Evolutionary conservation across 2,113 vertebrate genomes (phyloP), one percentile per base, ranked within the genome.

Genomic region (Alexandromys fortis): DNA sequence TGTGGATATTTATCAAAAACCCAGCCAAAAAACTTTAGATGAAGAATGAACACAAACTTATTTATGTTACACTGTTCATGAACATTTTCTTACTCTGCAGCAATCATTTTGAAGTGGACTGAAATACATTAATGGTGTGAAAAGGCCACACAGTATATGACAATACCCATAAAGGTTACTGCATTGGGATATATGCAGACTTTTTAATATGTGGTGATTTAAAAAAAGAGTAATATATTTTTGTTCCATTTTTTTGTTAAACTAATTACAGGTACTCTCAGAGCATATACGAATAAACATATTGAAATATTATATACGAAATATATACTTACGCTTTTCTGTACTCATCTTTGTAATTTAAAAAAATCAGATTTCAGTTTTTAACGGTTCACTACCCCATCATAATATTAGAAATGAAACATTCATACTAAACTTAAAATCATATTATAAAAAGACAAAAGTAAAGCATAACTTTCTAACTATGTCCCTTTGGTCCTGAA

Each of bases 401-500:
- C 19, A 73, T 49, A 86, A 87, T 38, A 35, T 79, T 55, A 78
- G 38, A 68, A 83, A 88, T 30, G 55, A 94, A 75, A 61, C 0
- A 89, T 52, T 61, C 61, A 86, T 33, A 67, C 49, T 92, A 63
- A 38, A 87, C 38, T 76, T 93, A 58, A 88, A 87, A 67, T 85
- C 68, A 33, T 35, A 2, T 61, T 78, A 58, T 6, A 38, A 55
- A 92, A 95, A 76, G 28, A 75, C 87, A 79, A 14, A 77, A 35
- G 68, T 6, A 58, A 94, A 68, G 10, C 24, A 58, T 33, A 58
- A 14, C 75, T 95, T 75, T 96, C 91, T 94, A 92, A 89, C n/a
- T 96, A 83, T 0, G 0, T 70, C 75, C 68, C 95, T 93, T 85
- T 97, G 88, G 82, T 93, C 49, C 92, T 65, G 33, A 98, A 89